A percentile compares a stretch with the other conserved stretches of the same genome.
Evolutionary conservation across 2,888 invertebrate genomes (phyloP).

Genomic region (Exocentrus adspersus): DNA sequence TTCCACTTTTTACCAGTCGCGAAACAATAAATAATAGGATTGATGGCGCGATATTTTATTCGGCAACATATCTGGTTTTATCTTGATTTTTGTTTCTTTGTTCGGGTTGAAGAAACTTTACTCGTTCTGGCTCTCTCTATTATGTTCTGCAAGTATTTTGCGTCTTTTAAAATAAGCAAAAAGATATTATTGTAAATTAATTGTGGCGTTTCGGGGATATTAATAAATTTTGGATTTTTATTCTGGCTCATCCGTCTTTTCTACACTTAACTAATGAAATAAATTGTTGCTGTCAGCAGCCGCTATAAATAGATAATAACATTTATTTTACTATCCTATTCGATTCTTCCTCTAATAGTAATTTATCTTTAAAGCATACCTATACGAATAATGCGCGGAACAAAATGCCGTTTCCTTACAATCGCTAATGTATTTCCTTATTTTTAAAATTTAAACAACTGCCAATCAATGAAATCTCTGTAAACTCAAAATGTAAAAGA

Average conservation of each 20-base stretch:
- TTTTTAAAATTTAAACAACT: no score
- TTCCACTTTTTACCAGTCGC: background rate
- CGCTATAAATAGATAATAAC: no score
- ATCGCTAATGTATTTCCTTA: no score
- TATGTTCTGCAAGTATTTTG: background rate
- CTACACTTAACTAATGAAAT: background rate
- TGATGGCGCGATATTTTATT: constrained; percentile 1
- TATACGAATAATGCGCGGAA: no score
- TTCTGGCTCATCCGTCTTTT: background rate
- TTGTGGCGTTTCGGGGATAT: no score
- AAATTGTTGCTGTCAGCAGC: no score
- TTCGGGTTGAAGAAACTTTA: background rate
- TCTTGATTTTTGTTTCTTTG: background rate
- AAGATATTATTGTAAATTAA: background rate
- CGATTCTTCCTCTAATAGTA: no score
- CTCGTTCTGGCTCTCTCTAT: background rate
- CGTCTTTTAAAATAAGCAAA: background rate
- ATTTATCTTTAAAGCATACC: no score
- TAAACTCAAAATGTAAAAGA: no score
- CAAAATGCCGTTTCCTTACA: no score
- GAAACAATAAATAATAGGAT: constrained; percentile 1
- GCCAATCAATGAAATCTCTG: no score
- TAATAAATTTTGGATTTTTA: background rate
- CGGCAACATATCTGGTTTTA: background rate
- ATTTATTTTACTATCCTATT: no score